Percentiles rank a stretch among this genome's conserved stretches.
Conservation (phyloP, 1,140 invertebrate genomes). For the Helicoverpa zea region DNA sequence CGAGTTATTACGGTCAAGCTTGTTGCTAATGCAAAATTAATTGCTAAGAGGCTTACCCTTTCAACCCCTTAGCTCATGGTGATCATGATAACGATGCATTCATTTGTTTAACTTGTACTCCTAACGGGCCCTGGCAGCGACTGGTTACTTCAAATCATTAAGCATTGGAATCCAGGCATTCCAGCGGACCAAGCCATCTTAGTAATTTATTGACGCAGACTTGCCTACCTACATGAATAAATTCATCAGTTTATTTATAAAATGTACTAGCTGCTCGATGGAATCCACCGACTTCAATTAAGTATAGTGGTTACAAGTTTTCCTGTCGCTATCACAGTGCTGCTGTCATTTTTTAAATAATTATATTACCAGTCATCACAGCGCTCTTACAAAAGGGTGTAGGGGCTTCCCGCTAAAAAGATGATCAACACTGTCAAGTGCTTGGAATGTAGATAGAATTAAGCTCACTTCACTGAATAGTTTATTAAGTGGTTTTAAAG, state of each 20-base stretch:
- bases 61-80: conserved; percentile 16
- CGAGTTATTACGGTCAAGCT: background rate
- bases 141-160: background rate
- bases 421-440: background rate
- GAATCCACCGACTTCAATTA: background rate
- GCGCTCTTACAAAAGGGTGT: background rate
- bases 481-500: too few relatives aligned
- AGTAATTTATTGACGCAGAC: background rate
- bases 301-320: conserved; percentile 1
- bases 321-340: background rate
- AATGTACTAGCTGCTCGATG: background rate
- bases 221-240: conserved; percentile 10
- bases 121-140: conserved; percentile 3
- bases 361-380: background rate
- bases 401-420: background rate
- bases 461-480: too few relatives aligned
- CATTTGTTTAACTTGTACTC: background rate
- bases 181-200: background rate
- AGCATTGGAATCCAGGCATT: background rate
- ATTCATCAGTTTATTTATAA: background rate
- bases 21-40: conserved; percentile 26
- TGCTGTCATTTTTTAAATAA: background rate
- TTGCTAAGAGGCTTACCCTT: conserved; percentile 15
- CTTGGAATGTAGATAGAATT: too few relatives aligned
- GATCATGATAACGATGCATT: background rate